Percentiles rank a stretch among this genome's conserved stretches.
Evolutionary conservation across 2,113 vertebrate genomes (phyloP).

Genomic region (Paradisaea rubra): DNA sequence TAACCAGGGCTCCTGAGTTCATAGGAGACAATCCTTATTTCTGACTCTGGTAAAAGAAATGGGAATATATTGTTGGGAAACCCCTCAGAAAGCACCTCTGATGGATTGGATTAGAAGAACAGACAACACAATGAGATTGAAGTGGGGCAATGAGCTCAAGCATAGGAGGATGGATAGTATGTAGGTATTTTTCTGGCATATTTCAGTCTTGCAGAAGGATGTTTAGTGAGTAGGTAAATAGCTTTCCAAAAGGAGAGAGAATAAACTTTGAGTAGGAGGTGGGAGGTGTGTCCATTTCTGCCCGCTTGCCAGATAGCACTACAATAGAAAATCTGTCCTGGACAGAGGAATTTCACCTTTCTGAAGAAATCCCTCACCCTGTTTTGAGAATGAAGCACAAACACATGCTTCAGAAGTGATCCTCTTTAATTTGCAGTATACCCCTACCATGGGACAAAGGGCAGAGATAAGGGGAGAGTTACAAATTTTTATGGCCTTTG

Average conservation of each 20-base stretch:
- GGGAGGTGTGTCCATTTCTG: not conserved
- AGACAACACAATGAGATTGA: not conserved
- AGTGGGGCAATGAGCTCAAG: not conserved
- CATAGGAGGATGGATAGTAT: not conserved
- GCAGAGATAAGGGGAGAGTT: not conserved
- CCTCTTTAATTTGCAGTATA: not conserved
- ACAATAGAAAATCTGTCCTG: not conserved
- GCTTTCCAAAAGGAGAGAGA: not conserved
- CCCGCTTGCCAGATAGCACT: not conserved
- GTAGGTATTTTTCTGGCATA: not conserved
- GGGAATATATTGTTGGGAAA: not conserved
- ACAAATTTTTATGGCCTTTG: not conserved
- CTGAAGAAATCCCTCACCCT: not conserved
- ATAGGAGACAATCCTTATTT: not conserved
- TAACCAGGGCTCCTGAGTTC: not conserved
- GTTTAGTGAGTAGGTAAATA: not conserved
- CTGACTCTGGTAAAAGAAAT: not conserved
- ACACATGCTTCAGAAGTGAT: not conserved
- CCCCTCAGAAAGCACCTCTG: not conserved
- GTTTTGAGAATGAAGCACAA: not conserved
- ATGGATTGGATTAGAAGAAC: not conserved
- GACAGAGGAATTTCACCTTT: not conserved
- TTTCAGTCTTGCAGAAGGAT: not conserved
- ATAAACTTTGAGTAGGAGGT: not conserved
- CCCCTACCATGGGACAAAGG: not conserved